phyloP scores from a whole-genome alignment of 2,797 vertebrate genomes.

The Neopelma chrysocephalum region DNA sequence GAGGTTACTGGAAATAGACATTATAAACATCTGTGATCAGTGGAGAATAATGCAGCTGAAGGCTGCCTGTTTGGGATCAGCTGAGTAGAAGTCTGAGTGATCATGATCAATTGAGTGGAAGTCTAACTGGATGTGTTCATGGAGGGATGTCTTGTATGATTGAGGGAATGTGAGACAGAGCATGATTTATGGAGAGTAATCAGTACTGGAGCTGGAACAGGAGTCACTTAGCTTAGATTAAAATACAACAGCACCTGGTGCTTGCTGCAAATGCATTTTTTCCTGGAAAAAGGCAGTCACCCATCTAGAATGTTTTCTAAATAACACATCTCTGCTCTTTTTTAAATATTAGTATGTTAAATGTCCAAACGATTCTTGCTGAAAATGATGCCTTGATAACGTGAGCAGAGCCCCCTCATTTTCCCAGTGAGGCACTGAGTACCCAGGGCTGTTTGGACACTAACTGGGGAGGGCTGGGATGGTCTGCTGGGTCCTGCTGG shows the following conservation, averaged over 20 bases:
- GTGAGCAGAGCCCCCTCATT: neutral
- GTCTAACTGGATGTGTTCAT: neutral
- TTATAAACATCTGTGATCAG: neutral
- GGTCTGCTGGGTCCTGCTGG: neutral
- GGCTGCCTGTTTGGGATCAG: neutral
- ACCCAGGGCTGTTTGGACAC: neutral
- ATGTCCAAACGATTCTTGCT: neutral
- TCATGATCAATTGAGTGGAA: neutral
- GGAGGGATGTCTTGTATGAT: neutral
- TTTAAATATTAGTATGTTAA: neutral
- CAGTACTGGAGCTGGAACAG: neutral
- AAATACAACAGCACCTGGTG: constrained; percentile 41
- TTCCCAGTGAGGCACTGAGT: neutral
- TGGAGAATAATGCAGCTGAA: neutral
- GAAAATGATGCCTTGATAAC: neutral
- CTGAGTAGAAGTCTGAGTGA: constrained; percentile 7
- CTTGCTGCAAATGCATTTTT: neutral
- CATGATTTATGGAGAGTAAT: constrained; percentile 37
- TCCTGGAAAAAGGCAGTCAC: neutral
- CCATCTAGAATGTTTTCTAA: neutral
- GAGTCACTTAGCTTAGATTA: constrained; percentile 71
- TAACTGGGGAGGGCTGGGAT: neutral
- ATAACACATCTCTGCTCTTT: neutral
- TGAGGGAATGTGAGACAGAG: constrained; percentile 6
- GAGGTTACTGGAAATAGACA: neutral